Conservation (phyloP, 2,797 vertebrate genomes). For the Poeciliopsis turneri region DNA sequence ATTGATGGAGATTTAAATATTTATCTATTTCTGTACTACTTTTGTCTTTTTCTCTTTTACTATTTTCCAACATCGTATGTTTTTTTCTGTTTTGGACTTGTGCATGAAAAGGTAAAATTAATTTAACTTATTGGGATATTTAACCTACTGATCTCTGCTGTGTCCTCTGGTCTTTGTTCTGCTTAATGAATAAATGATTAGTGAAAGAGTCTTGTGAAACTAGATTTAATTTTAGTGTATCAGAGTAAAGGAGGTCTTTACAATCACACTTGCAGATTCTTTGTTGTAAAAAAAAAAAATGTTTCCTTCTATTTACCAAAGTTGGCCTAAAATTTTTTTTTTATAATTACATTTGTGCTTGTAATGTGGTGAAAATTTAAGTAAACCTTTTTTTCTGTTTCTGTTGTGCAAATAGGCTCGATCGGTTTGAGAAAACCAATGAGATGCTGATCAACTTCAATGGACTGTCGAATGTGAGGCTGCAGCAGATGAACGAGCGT, state of each 20-base stretch:
- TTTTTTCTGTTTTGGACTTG: too few relatives aligned
- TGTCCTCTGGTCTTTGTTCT: neutral
- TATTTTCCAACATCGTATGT: too few relatives aligned
- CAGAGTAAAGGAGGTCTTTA: neutral
- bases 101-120: too few relatives aligned
- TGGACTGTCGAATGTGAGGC: conserved; percentile 88
- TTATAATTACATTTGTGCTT: neutral
- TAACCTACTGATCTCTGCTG: neutral
- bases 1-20: too few relatives aligned
- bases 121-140: too few relatives aligned
- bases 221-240: neutral
- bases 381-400: neutral
- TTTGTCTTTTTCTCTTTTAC: too few relatives aligned
- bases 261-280: neutral
- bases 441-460: conserved; percentile 99
- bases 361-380: neutral
- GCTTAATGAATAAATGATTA: neutral
- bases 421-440: conserved; percentile 98
- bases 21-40: too few relatives aligned
- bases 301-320: neutral
- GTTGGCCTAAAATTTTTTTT: neutral
- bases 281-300: neutral
- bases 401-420: conserved; percentile 82
- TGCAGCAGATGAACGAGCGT: conserved; percentile 96
- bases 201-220: neutral